These are phyloP conservation scores for Pogona vitticeps DNA, from an alignment of 2,113 vertebrate species.

Conservation along the genomic window DNA sequence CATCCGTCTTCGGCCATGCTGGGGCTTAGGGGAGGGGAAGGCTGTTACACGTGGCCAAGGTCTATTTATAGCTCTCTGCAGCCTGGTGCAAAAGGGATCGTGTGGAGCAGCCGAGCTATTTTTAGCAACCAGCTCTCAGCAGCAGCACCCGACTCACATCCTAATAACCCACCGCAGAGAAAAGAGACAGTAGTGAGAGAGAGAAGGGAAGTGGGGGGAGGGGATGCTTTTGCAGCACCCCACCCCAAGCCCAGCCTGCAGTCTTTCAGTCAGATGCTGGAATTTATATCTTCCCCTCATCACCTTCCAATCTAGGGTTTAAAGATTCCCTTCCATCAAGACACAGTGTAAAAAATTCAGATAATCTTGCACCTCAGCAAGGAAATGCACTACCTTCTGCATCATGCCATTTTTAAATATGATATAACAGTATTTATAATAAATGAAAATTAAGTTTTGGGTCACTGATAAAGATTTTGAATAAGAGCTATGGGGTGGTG, in stretches of 20 bases:
- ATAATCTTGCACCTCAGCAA: neutral
- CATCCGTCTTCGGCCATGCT: conserved; percentile 13
- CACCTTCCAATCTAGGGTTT: neutral
- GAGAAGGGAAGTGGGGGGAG: neutral
- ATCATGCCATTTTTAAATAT: neutral
- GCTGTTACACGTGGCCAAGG: conserved; percentile 5
- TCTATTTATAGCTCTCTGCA: conserved; percentile 39
- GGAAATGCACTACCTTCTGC: neutral
- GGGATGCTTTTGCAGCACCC: neutral
- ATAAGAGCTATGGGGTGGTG: neutral
- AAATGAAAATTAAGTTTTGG: neutral
- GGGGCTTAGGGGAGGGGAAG: conserved; percentile 9
- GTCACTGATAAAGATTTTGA: neutral
- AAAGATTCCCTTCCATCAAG: neutral
- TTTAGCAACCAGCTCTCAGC: conserved; percentile 28
- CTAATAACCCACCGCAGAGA: conserved; percentile 31
- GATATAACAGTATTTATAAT: neutral
- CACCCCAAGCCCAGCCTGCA: conserved; percentile 9
- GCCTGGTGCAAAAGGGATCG: conserved; percentile 35
- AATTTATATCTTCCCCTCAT: neutral
- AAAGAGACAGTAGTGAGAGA: neutral
- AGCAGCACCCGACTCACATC: conserved; percentile 37
- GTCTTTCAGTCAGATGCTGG: neutral
- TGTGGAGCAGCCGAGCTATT: conserved; percentile 36
- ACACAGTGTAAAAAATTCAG: neutral